Base-by-base conservation (phyloP, 2,113 vertebrate genomes). In the Sarotherodon lohbergeri region DNA sequence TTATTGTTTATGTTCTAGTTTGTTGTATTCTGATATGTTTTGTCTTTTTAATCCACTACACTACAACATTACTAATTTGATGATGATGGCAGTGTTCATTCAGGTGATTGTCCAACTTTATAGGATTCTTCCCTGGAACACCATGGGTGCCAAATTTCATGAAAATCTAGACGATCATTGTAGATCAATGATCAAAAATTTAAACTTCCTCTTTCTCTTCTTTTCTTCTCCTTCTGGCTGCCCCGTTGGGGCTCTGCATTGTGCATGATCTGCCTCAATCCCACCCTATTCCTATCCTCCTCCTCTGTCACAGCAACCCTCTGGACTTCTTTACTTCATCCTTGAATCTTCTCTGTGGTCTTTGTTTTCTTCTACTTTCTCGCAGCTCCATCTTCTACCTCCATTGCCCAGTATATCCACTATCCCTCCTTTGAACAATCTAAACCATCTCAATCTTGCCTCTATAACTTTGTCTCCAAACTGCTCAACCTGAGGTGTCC, bases 191-290 rank as follows among this genome's bases (percentile, higher is more conserved):
- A 63, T 36, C 7, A 63, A 61, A 2, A 1, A 71, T 68, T 68
- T 61, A 14, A 24, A 12, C 6, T 0, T 43, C 24, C 7, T 59
- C 5, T 39, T 83, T 36, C 22, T 66, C 61, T 66, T n/a, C 17
- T 39, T 66, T 63, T 61, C 29, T 63, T 63, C 36, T 16, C 7
- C n/a, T 9, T 71, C 2, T 4, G 1, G 36, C 66, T 41, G 36
- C 19, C 63, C 0, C 1, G 0, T 71, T 71, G 27, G 7, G 1
- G 0, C 12, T 43, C 34, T 24, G n/a, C 36, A 24, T 41, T 41
- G 66, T 16, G 66, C 7, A 32, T n/a, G 32, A 66, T 5, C 32
- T 66, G 6, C 34, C 61, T 66, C 0, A 0, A n/a, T 66, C 61
- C 34, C 34, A 66, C 0, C 61, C 6, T 39, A 39, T 39, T n/a